phyloP scores from a whole-genome alignment of 1,140 invertebrate genomes.

The Solenopsis fugax region DNA sequence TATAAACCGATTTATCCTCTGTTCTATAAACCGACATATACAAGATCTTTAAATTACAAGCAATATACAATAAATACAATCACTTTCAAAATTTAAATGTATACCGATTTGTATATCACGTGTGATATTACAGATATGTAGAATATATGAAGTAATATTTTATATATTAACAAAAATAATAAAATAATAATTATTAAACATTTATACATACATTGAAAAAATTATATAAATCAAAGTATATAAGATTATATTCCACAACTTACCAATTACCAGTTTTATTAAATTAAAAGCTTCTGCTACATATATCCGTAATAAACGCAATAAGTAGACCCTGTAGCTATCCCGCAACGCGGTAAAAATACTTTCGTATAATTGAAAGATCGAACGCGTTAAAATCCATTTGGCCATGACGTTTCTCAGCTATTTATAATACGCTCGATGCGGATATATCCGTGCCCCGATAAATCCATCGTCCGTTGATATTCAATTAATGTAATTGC shows the following conservation, averaged over 20 bases:
- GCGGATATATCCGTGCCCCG: neutral
- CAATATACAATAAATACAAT: neutral
- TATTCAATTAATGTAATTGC: slow-evolving; percentile 53
- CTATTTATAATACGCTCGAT: slow-evolving; percentile 9
- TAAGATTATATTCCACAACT: neutral
- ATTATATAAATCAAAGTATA: slow-evolving; percentile 7
- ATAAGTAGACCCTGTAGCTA: slow-evolving; percentile 38
- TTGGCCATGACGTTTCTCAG: neutral
- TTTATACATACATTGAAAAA: slow-evolving; percentile 6
- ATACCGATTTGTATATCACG: neutral
- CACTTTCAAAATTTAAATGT: neutral
- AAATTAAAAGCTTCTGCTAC: neutral
- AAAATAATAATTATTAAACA: slow-evolving; percentile 1
- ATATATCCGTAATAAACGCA: neutral
- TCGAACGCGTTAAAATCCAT: slow-evolving; percentile 26
- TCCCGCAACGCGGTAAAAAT: slow-evolving; percentile 11
- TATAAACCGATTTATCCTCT: neutral
- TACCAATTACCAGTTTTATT: neutral
- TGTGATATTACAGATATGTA: neutral
- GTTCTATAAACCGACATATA: neutral
- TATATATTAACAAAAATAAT: neutral
- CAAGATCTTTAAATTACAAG: neutral
- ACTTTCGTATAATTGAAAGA: slow-evolving; percentile 43
- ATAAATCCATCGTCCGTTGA: slow-evolving; percentile 36
- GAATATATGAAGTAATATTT: neutral